Conservation (phyloP, 2,113 vertebrate genomes). For the Percopsis transmontana region DNA sequence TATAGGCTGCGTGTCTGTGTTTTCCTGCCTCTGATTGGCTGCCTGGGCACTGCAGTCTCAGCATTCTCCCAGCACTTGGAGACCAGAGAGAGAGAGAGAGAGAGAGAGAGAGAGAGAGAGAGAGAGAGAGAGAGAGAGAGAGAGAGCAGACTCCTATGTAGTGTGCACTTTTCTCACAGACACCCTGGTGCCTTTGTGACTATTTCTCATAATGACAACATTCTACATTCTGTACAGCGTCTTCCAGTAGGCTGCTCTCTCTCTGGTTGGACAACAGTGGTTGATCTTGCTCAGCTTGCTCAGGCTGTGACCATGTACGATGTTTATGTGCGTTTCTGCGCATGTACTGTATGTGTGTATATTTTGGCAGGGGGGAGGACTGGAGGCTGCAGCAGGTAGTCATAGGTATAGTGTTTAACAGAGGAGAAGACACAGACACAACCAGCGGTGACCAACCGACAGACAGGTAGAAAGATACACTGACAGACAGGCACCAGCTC, state of each 20-base stretch:
- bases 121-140: neutral
- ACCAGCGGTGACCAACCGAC: neutral
- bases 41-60: conserved; percentile 65
- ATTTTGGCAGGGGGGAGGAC: too few species aligned
- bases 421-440: conserved; percentile 10
- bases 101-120: neutral
- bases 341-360: conserved; percentile 17
- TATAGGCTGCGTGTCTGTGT: conserved; percentile 2
- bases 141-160: neutral
- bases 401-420: neutral
- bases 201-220: conserved; percentile 10
- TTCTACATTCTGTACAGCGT: neutral
- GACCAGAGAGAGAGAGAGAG: conserved; percentile 20
- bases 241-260: neutral
- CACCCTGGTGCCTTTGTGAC: conserved; percentile 14
- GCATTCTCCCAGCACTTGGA: conserved; percentile 49
- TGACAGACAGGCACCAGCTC: neutral
- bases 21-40: conserved; percentile 48
- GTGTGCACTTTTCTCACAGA: neutral
- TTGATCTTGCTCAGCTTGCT: conserved; percentile 26
- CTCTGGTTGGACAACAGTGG: conserved; percentile 25
- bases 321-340: neutral
- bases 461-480: too few species aligned
- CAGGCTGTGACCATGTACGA: neutral
- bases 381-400: too few species aligned